Percentiles rank a stretch among this genome's conserved stretches.
phyloP scores from a whole-genome alignment of 2,113 vertebrate genomes.

The Pitta sordida region DNA sequence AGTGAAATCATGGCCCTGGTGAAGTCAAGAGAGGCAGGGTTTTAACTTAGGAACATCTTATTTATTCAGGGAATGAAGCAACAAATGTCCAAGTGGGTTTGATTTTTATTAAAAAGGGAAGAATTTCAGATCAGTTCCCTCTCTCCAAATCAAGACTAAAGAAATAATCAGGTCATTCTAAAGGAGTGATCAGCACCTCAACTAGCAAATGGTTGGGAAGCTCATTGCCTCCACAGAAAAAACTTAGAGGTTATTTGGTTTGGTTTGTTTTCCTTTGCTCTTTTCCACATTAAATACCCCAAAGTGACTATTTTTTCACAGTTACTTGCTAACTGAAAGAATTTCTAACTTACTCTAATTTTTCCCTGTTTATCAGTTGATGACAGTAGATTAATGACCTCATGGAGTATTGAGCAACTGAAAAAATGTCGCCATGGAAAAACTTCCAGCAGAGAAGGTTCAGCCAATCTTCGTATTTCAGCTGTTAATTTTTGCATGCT shows the following conservation, averaged over 20 bases:
- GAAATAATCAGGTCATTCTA: not conserved
- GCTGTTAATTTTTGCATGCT: not conserved
- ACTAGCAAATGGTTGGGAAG: not conserved
- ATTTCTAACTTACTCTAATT: not conserved
- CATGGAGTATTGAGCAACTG: not conserved
- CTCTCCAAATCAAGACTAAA: not conserved
- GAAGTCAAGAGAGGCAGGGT: not conserved
- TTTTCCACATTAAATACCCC: not conserved
- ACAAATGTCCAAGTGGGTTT: not conserved
- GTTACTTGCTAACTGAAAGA: not conserved
- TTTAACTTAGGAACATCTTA: constrained; percentile 8
- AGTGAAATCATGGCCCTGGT: constrained; percentile 25
- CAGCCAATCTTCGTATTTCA: not conserved
- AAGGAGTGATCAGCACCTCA: not conserved
- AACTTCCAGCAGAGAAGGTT: not conserved
- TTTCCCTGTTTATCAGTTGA: not conserved
- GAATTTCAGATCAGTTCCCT: not conserved
- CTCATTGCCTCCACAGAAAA: not conserved
- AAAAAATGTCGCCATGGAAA: not conserved
- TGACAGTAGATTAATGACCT: not conserved
- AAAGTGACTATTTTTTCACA: not conserved
- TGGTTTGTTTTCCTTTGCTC: not conserved
- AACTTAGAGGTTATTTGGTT: not conserved
- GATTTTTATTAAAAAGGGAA: not conserved
- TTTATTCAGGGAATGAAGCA: not conserved